Percentiles rank a stretch among this genome's conserved stretches.
Conservation (phyloP, 2,113 vertebrate genomes). For the Paradisaea rubra region DNA sequence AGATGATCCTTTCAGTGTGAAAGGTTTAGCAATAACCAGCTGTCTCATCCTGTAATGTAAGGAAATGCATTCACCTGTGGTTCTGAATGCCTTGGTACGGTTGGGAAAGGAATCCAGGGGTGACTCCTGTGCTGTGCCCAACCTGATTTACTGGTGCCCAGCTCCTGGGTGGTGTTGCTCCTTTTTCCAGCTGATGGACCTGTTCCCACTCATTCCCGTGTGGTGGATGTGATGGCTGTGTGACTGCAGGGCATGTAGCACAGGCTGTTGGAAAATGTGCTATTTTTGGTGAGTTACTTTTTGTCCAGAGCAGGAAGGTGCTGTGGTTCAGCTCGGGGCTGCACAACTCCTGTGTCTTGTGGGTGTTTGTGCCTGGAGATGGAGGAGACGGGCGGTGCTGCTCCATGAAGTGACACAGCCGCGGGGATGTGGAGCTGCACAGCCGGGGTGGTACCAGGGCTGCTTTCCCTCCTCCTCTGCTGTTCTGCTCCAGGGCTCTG, state of each 20-base stretch:
- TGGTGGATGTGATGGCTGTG: neutral
- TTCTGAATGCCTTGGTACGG: accelerated
- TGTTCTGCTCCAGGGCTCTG: neutral
- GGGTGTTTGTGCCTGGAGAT: neutral
- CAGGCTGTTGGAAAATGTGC: neutral
- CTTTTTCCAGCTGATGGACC: neutral
- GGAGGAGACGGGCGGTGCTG: accelerated
- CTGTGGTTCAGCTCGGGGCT: neutral
- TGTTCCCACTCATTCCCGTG: neutral
- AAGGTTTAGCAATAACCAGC: neutral
- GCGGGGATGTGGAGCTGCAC: accelerated
- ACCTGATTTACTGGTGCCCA: neutral
- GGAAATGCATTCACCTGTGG: neutral
- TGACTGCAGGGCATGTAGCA: neutral
- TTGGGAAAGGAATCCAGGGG: neutral
- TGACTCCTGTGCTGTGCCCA: neutral
- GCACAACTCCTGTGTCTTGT: accelerated
- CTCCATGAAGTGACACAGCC: accelerated
- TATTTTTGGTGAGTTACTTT: neutral
- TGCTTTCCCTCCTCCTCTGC: neutral
- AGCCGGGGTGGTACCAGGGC: neutral
- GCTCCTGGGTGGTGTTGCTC: neutral
- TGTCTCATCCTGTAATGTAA: neutral
- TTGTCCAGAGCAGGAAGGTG: neutral
- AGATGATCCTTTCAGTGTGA: neutral